Evolutionary conservation across 2,888 invertebrate species (phyloP), one percentile per base, ranked within the genome.

Genomic region (Pecten maximus): DNA sequence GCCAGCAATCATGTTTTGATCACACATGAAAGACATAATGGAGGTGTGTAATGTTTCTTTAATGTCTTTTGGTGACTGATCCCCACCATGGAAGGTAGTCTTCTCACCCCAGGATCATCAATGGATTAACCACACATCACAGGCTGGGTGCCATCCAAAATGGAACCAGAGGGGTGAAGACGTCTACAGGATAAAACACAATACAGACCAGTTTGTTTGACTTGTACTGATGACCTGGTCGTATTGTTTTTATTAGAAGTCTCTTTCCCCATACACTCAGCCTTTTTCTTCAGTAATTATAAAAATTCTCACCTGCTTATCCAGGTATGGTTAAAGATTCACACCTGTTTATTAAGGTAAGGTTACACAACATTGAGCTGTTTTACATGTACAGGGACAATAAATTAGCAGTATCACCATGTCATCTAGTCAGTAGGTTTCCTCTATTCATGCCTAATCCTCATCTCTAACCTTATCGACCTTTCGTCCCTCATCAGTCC

Each of bases 31-130:
- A 74, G 74, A 74, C 74, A 74, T 74, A 74, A 28, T 28, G 74
- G 74, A 74, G 74, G 74, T 74, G 74, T 74, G 74, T 74, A 74
- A 74, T 74, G 74, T 74, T 74, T 74, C 74, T 74, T 74, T 74
- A 74, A 74, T 74, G 74, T 74, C 74, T 74, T 54, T 28, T 74
- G 74, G 74, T 74, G 74, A 74, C 28, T 74, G 74, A 74, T 74
- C 74, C 4, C 28, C 74, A 28, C 74, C 74, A 74, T 74, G 35
- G 19, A 74, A 28, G 15, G 15, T 35, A 28, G 10, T 15, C 74
- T 35, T 28, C 28, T 74, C 74, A 35, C 74, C 74, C 35, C 74
- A 35, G 35, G 74, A 74, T 8, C 2, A 74, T 74, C 74, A 74
- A 74, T 74, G 74, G 74, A 23, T 2, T 23, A 19, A 28, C 3